phyloP scores from a whole-genome alignment of 2,113 vertebrate species.

The Lipophrys pholis region DNA sequence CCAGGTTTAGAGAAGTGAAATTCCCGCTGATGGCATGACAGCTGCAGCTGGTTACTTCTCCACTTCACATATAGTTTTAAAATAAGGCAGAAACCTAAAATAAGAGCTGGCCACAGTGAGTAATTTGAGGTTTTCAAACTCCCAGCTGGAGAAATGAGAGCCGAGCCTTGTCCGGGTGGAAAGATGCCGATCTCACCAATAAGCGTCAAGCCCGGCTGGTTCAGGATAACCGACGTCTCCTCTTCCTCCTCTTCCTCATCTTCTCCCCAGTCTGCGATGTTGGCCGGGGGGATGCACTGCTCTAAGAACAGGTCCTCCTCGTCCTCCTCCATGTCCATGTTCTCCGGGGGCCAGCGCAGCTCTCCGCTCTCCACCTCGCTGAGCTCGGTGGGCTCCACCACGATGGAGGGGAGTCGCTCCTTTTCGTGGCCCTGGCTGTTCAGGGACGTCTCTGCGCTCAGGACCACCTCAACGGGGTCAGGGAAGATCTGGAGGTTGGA shows the following conservation, averaged over 20 bases:
- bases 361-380: constrained; percentile 88
- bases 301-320: constrained; percentile 85
- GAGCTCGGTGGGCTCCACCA: constrained; percentile 86
- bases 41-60: background rate
- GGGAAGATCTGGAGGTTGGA: constrained; percentile 82
- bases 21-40: background rate
- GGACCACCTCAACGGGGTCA: constrained; percentile 79
- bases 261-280: constrained; percentile 84
- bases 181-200: constrained; percentile 68
- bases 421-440: constrained; percentile 67
- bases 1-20: background rate
- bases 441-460: constrained; percentile 58
- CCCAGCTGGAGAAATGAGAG: too few species aligned
- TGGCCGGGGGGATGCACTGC: constrained; percentile 84
- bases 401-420: constrained; percentile 86
- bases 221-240: constrained; percentile 67
- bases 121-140: too few species aligned
- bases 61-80: background rate
- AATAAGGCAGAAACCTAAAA: background rate
- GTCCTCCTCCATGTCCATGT: constrained; percentile 79
- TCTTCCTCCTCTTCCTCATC: constrained; percentile 74
- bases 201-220: constrained; percentile 74
- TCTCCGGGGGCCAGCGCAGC: constrained; percentile 86
- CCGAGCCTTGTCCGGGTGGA: background rate
- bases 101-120: too few species aligned